phyloP scores from a whole-genome alignment of 1,140 invertebrate genomes.

The Trypoxylus dichotomus region DNA sequence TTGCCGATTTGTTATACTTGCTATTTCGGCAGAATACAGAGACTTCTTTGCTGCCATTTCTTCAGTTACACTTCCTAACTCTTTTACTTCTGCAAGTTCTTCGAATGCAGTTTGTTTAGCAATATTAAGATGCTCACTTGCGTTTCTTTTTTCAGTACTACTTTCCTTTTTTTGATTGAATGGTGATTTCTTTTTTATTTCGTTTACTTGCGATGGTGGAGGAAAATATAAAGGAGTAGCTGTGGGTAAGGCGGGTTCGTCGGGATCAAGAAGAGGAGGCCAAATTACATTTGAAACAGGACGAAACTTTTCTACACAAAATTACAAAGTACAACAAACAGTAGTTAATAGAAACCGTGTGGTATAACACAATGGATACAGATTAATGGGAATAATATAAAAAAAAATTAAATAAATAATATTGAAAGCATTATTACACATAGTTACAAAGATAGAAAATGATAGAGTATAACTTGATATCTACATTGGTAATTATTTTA shows the following conservation, averaged over 20 bases:
- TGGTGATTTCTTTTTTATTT: not conserved
- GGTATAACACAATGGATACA: slow-evolving; percentile 34
- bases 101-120: slow-evolving; percentile 28
- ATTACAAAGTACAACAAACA: slow-evolving; percentile 30
- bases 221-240: slow-evolving; percentile 51
- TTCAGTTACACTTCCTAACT: slow-evolving; percentile 33
- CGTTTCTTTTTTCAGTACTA: not conserved
- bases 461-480: slow-evolving; percentile 27
- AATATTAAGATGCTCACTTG: slow-evolving; percentile 32
- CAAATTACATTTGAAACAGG: slow-evolving; percentile 64
- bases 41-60: slow-evolving; percentile 41
- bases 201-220: slow-evolving; percentile 45
- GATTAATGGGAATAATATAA: slow-evolving; percentile 41
- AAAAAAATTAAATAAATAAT: slow-evolving; percentile 38
- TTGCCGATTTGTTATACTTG: slow-evolving; percentile 44
- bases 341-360: slow-evolving; percentile 34
- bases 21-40: slow-evolving; percentile 49
- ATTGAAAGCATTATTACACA: slow-evolving; percentile 8
- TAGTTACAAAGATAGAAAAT: slow-evolving; percentile 22
- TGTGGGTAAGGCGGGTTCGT: slow-evolving; percentile 48
- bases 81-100: slow-evolving; percentile 34
- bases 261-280: slow-evolving; percentile 57
- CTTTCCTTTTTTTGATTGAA: not conserved
- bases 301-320: slow-evolving; percentile 53
- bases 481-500: too few species aligned